Evolutionary conservation across 1,140 invertebrate species (phyloP).

Genomic region (Vanessa tameamea): DNA sequence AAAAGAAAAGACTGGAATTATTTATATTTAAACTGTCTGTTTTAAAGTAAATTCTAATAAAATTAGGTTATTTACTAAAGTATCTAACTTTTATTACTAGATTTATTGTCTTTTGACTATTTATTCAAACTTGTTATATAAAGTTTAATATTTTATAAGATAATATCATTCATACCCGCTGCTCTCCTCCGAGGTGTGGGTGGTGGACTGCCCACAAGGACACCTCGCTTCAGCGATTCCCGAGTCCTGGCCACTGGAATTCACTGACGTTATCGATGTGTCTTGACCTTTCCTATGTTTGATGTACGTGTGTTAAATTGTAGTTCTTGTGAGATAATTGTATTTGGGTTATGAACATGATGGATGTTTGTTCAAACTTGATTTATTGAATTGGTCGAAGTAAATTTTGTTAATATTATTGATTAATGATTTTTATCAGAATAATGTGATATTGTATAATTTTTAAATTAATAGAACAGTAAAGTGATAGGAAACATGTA

Average conservation of each 20-base stretch:
- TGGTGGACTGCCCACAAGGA: slow-evolving; percentile 85
- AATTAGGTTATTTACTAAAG: not conserved
- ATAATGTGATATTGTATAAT: not conserved
- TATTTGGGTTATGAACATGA: slow-evolving; percentile 2
- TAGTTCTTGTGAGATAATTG: slow-evolving; percentile 20
- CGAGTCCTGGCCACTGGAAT: slow-evolving; percentile 90
- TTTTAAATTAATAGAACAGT: not conserved
- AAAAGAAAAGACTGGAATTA: not conserved
- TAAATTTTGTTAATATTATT: not conserved
- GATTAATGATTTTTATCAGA: slow-evolving; percentile 7
- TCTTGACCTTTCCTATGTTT: slow-evolving; percentile 79
- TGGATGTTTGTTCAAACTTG: not conserved
- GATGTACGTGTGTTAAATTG: slow-evolving; percentile 33
- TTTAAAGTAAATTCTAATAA: not conserved
- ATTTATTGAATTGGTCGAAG: not conserved
- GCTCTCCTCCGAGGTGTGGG: slow-evolving; percentile 85
- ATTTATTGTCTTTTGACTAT: too few relatives aligned
- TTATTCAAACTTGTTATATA: not conserved
- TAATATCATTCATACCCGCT: slow-evolving; percentile 82
- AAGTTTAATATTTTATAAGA: not conserved
- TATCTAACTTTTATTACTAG: too few relatives aligned
- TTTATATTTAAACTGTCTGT: not conserved
- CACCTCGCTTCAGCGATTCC: slow-evolving; percentile 86
- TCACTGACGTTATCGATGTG: slow-evolving; percentile 87
- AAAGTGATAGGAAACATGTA: not conserved